Conservation (phyloP, 1,140 invertebrate species). For the Pteromalus puparum region DNA sequence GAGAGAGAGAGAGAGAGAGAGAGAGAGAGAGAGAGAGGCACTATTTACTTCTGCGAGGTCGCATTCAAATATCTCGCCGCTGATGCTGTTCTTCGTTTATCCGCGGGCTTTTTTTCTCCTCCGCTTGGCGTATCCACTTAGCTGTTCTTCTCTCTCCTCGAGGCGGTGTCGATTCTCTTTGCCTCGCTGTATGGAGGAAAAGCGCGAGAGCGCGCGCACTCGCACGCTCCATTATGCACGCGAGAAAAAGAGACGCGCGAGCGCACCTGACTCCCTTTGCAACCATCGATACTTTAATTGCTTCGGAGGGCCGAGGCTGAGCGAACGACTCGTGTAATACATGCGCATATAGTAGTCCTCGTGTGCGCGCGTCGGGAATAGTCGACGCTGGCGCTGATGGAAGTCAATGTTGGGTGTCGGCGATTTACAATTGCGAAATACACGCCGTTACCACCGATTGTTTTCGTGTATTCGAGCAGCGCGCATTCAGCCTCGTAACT, state of each 20-base stretch:
- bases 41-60: constrained; percentile 69
- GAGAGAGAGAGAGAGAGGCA: constrained; percentile 46
- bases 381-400: background rate
- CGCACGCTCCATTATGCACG: constrained; percentile 24
- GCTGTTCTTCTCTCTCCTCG: background rate
- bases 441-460: background rate
- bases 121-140: background rate
- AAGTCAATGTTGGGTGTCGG: constrained; percentile 22
- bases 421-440: constrained; percentile 23
- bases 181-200: background rate
- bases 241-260: constrained; percentile 1
- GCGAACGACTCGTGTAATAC: background rate
- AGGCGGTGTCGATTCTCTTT: background rate
- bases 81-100: background rate
- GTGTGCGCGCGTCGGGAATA: background rate
- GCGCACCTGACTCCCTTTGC: constrained; percentile 12
- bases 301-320: background rate
- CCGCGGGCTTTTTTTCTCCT: constrained; percentile 10
- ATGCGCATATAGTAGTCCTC: background rate
- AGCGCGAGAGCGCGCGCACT: background rate
- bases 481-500: too few species aligned
- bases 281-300: constrained; percentile 42
- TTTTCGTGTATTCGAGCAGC: background rate
- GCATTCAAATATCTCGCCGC: constrained; percentile 69
- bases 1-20: too few species aligned